These are phyloP conservation scores for Bombus ignitus DNA, from an alignment of 1,140 invertebrate species.

Conservation along the genomic window DNA sequence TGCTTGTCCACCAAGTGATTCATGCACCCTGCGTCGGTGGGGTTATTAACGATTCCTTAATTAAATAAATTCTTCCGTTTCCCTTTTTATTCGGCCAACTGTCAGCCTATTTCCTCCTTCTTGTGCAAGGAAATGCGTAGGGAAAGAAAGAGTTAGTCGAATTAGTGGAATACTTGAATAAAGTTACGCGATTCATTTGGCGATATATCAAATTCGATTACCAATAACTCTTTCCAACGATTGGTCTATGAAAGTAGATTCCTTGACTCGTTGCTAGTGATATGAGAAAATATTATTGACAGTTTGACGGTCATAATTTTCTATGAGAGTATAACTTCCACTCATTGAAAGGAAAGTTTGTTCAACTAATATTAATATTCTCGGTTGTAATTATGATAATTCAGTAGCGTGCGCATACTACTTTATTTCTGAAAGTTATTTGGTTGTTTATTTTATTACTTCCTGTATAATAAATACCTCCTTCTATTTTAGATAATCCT, in stretches of 20 bases:
- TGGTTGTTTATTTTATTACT: no score
- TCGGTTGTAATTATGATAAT: not conserved
- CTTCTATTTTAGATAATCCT: no score
- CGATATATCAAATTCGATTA: not conserved
- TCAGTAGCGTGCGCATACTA: no score
- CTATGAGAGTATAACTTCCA: not conserved
- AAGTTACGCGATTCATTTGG: not conserved
- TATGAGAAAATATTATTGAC: no score
- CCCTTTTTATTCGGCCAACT: not conserved
- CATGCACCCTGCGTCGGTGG: not conserved
- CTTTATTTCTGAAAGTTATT: no score
- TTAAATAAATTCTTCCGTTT: not conserved
- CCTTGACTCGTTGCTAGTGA: not conserved
- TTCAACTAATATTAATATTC: not conserved
- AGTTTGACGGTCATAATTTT: no score
- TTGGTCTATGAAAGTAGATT: not conserved
- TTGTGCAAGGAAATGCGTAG: not conserved
- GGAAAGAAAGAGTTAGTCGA: not conserved
- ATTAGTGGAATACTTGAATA: no score
- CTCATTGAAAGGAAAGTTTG: not conserved
- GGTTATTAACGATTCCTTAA: not conserved
- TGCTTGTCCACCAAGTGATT: slow-evolving; percentile 30
- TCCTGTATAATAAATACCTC: no score
- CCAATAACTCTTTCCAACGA: not conserved
- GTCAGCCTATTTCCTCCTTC: not conserved